Conservation (phyloP, 2,888 invertebrate genomes). For the Prosopocoilus inquinatus region DNA sequence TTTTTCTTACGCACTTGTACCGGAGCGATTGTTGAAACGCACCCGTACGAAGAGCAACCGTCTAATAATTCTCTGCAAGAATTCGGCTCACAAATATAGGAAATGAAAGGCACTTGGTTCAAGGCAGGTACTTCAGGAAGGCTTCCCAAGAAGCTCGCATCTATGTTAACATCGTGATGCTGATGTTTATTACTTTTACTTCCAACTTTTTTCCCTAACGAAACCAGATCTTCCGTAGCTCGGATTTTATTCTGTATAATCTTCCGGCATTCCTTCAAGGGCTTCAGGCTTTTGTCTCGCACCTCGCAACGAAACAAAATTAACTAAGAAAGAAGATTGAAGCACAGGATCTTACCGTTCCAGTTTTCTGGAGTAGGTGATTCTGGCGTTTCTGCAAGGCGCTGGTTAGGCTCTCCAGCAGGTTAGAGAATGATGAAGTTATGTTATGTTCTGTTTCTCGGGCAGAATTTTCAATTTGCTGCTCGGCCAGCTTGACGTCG, state of each 20-base stretch:
- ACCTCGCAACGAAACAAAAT: conserved; percentile 31
- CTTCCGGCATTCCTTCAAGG: conserved; percentile 47
- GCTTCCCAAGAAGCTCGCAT: conserved; percentile 47
- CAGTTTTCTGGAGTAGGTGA: conserved; percentile 34
- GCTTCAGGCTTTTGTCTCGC: conserved; percentile 43
- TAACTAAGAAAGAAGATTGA: background rate
- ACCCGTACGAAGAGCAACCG: conserved; percentile 38
- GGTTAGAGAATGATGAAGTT: conserved; percentile 36
- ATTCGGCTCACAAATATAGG: conserved; percentile 50
- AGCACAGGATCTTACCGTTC: conserved; percentile 26
- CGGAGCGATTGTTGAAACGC: conserved; percentile 40
- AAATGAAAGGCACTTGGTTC: conserved; percentile 57
- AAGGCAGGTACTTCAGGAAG: conserved; percentile 57
- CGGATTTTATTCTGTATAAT: conserved; percentile 46
- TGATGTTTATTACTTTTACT: background rate
- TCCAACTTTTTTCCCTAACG: conserved; percentile 34
- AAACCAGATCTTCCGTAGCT: conserved; percentile 42
- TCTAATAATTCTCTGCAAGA: conserved; percentile 34
- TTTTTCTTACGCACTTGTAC: conserved; percentile 36
- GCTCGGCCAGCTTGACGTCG: conserved; percentile 37
- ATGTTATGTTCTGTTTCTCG: conserved; percentile 40
- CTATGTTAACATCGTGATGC: conserved; percentile 31
- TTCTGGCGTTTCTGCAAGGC: conserved; percentile 37
- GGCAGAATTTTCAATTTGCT: conserved; percentile 40
- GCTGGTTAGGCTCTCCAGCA: conserved; percentile 32